Evolutionary conservation across 2,888 invertebrate genomes (phyloP), one percentile per base, ranked within the genome.

Genomic region (Leptura quadrifasciata): DNA sequence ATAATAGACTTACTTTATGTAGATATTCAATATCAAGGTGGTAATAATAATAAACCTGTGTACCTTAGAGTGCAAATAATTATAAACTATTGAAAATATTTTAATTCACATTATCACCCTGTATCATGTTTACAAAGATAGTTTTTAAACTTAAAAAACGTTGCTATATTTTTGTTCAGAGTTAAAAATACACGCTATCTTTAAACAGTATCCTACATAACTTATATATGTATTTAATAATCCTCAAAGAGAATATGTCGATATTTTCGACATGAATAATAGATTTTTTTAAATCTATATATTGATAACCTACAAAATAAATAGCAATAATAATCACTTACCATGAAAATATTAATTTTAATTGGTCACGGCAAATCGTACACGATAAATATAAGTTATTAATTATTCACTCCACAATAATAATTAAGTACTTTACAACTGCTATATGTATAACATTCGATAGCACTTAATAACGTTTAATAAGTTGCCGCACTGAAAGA

Each of bases 361-460:
- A 35, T 18, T 39, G 17, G 17, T 8, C 35, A 31, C 61, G 18
- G 15, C 18, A 20, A 58, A 39, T 39, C 20, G 3, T 20, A 63
- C 15, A 31, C 60, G 60, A 61, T 61, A 61, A 31, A 39, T 39
- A 39, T 12, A 35, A 63, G 15, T 39, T 39, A 39, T 63, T 63
- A 63, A 21, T 63, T 17, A 39, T 63, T 63, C 39, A 21, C 20
- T 18, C 12, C 10, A 20, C 20, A 63, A 15, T 39, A 63, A 63
- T 63, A 20, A 63, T 12, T 63, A 63, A 39, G 12, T 27, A 63
- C 20, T 63, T 39, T 63, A 47, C 2, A 10, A 63, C 35, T 1
- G n/a, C 27, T 31, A 27, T 31, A n/a, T n/a, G n/a, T n/a, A 31
- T 31, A 61, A 61, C 31, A 39, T 63, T 63, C 63, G 63, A 63